Base-by-base conservation (phyloP, 64 coral and sea anemone genomes). In the Actinia equina region DNA sequence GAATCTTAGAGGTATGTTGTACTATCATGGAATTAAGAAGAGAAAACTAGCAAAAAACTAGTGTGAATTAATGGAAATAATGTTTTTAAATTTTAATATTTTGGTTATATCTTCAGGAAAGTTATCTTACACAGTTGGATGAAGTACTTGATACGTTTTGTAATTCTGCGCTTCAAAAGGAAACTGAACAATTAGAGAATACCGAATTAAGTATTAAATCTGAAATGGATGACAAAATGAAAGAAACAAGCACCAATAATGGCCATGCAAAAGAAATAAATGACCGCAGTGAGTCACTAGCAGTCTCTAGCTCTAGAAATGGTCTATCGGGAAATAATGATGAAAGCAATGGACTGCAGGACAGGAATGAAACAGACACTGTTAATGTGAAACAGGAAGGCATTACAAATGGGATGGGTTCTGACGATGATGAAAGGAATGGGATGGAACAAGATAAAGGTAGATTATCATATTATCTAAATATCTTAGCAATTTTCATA, bases 201-300 rank as follows among this genome's bases (percentile, higher is more conserved):
- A 37, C 16, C 44, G 3, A 7, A 43, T 44, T n/a, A n/a, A n/a
- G 12, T 26, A 79, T 10, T 79, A 8, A 79, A 26, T 46, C 27
- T 79, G 37, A 79, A 79, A 79, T 79, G 76, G 26, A 46, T 43
- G 76, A 79, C 14, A 18, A 79, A 43, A 79, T 65, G 62, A 65
- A 65, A 65, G 62, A n/a, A 23, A 65, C 62, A n/a, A n/a, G 3
- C 10, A 13, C 62, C 18, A n/a, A n/a, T n/a, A 65, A 65, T n/a
- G 62, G 62, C 6, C 62, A 65, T 23, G n/a, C 62, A n/a, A n/a
- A 8, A 8, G 27, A 41, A 79, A 79, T 8, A 44, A 11, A 46
- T 13, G 16, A 79, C n/a, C n/a, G n/a, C 76, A 22, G 12, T 43
- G 76, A 46, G 4, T 79, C 76, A 65, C 62, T 18, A 65, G 62